Evolutionary conservation across 1,140 invertebrate genomes (phyloP).

Genomic region (Phenacoccus solenopsis): DNA sequence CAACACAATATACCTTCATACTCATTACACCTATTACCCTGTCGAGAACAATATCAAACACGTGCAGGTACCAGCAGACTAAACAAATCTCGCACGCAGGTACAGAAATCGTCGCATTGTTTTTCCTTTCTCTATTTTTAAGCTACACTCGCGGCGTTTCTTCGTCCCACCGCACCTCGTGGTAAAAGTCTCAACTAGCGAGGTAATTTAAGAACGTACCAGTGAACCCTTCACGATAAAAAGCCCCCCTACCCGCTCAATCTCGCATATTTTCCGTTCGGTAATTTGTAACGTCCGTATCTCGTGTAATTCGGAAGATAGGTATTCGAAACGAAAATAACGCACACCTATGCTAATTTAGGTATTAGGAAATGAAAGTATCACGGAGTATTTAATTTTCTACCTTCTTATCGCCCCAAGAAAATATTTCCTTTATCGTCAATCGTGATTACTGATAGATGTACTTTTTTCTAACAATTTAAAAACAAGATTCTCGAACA

Average conservation of each 20-base stretch:
- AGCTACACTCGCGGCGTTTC: not conserved
- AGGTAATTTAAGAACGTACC: not conserved
- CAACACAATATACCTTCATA: constrained; percentile 9
- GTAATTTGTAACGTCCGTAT: no score
- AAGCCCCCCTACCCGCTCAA: no score
- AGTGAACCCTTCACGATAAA: not conserved
- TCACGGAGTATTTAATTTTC: not conserved
- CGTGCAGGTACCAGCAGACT: constrained; percentile 16
- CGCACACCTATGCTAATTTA: not conserved
- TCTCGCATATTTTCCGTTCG: no score
- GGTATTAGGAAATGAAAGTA: not conserved
- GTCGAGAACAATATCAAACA: not conserved
- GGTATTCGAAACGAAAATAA: no score
- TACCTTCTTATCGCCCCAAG: not conserved
- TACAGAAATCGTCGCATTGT: not conserved
- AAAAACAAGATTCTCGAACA: no score
- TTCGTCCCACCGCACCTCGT: not conserved
- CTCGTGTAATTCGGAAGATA: no score
- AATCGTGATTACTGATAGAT: not conserved
- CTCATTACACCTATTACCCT: not conserved
- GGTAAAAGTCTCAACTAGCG: no score
- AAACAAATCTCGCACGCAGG: constrained; percentile 4
- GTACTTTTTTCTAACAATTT: no score
- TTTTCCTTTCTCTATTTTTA: no score
- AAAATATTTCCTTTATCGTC: not conserved